A percentile compares a stretch with the other conserved stretches of the same genome.
Conservation (phyloP, 2,797 vertebrate species). For the Cygnus olor region DNA sequence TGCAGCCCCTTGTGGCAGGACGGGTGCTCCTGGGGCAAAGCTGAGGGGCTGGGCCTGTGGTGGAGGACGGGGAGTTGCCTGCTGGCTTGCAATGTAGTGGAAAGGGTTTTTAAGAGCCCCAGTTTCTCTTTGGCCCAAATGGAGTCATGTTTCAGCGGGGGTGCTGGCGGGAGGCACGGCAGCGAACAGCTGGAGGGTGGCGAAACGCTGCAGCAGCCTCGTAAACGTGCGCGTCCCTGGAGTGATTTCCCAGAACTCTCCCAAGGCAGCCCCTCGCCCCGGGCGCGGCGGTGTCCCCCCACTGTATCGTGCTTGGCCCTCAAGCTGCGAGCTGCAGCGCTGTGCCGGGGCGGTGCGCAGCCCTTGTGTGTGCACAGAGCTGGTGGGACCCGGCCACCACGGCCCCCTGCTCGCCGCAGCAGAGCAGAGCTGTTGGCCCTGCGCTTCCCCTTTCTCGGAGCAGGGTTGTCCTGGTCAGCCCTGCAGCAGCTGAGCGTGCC, state of each 20-base stretch:
- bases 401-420: neutral
- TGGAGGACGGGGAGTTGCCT: fast-evolving
- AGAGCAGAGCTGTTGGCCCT: neutral
- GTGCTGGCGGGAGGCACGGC: neutral
- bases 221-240: neutral
- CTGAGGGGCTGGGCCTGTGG: neutral
- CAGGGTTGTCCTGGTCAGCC: neutral
- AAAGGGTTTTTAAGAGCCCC: neutral
- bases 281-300: fast-evolving
- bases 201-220: neutral
- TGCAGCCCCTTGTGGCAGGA: neutral
- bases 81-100: neutral
- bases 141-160: fast-evolving
- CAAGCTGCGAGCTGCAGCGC: fast-evolving
- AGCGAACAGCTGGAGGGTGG: neutral
- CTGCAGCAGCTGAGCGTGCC: neutral
- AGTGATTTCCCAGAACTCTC: neutral
- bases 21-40: neutral
- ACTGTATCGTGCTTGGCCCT: fast-evolving
- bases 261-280: neutral
- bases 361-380: neutral
- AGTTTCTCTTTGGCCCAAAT: slow-evolving; percentile 18
- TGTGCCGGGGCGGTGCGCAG: neutral
- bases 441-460: too few relatives aligned
- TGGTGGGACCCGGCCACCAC: neutral